A percentile compares a stretch with the other conserved stretches of the same genome.
Conservation (phyloP, 2,888 invertebrate genomes). For the Drosophila monieri region DNA sequence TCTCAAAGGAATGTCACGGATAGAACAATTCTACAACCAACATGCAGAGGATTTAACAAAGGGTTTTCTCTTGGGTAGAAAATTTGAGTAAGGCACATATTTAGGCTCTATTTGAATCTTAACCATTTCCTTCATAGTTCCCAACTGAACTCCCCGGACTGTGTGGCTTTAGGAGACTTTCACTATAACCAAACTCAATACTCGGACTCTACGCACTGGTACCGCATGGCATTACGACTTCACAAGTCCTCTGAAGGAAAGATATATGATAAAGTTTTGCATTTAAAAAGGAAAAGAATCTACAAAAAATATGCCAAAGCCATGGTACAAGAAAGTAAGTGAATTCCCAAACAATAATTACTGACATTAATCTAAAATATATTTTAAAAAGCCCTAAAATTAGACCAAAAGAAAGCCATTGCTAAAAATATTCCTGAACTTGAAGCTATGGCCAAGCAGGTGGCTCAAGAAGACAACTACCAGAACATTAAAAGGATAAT, state of each 20-base stretch:
- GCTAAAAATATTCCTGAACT: not conserved
- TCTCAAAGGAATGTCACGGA: constrained; percentile 35
- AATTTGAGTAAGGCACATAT: constrained; percentile 34
- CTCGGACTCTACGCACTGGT: constrained; percentile 50
- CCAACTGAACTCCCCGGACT: constrained; percentile 40
- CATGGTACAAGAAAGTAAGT: constrained; percentile 47
- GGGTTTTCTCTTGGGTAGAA: constrained; percentile 36
- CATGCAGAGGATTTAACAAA: constrained; percentile 47
- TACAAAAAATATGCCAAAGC: constrained; percentile 51
- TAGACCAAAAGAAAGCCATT: not conserved
- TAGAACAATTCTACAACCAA: constrained; percentile 44
- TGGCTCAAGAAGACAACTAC: constrained; percentile 28
- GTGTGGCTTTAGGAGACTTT: constrained; percentile 33
- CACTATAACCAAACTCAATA: constrained; percentile 35
- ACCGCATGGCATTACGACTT: constrained; percentile 51
- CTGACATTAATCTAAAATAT: not conserved
- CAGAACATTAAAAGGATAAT: constrained; percentile 27
- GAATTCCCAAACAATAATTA: not conserved
- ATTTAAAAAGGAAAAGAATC: constrained; percentile 36
- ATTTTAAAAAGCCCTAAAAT: constrained; percentile 15
- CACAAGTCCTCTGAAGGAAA: constrained; percentile 27
- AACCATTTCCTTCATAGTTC: constrained; percentile 21
- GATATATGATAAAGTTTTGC: constrained; percentile 43
- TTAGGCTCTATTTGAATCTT: not conserved
- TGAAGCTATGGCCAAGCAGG: constrained; percentile 12